Percentiles rank a stretch among this genome's conserved stretches.
These are phyloP conservation scores for Esperia sulphurella DNA, from an alignment of 2,888 invertebrate genomes.

Conservation along the genomic window DNA sequence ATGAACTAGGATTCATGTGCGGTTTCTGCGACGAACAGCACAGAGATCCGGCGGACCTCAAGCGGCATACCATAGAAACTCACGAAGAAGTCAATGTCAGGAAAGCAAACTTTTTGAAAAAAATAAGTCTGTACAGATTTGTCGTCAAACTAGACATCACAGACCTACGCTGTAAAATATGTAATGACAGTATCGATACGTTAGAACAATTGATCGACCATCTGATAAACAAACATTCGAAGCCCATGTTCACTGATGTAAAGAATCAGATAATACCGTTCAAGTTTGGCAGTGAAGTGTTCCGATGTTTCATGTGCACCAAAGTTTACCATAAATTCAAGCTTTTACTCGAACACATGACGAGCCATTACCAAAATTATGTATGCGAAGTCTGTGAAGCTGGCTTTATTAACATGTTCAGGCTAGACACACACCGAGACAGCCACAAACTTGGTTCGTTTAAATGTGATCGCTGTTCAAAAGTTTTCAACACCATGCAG, in stretches of 20 bases:
- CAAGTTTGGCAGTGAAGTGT: slow-evolving; percentile 1
- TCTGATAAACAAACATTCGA: neutral
- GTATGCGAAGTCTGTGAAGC: slow-evolving; percentile 36
- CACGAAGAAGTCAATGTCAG: neutral
- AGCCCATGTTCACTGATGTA: neutral
- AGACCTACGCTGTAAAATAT: slow-evolving; percentile 3
- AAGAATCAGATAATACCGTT: slow-evolving; percentile 6
- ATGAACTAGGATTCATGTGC: slow-evolving; percentile 26
- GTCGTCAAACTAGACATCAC: slow-evolving; percentile 7
- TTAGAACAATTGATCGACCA: slow-evolving; percentile 2
- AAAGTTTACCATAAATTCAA: slow-evolving; percentile 1
- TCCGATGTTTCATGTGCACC: slow-evolving; percentile 4
- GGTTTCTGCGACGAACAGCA: slow-evolving; percentile 24
- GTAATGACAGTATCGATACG: neutral
- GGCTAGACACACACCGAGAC: slow-evolving; percentile 11
- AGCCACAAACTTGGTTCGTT: slow-evolving; percentile 23
- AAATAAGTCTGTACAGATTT: neutral
- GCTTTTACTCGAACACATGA: slow-evolving; percentile 5
- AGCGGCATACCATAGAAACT: slow-evolving; percentile 18
- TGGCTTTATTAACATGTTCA: slow-evolving; percentile 14
- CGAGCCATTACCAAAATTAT: slow-evolving; percentile 39
- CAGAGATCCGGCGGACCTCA: slow-evolving; percentile 22
- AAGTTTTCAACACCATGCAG: slow-evolving; percentile 50
- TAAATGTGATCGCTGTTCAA: slow-evolving; percentile 33
- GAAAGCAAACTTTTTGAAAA: neutral